Evolutionary conservation across 2,797 vertebrate genomes (phyloP), one percentile per base, ranked within the genome.

Genomic region (Agapornis canus): DNA sequence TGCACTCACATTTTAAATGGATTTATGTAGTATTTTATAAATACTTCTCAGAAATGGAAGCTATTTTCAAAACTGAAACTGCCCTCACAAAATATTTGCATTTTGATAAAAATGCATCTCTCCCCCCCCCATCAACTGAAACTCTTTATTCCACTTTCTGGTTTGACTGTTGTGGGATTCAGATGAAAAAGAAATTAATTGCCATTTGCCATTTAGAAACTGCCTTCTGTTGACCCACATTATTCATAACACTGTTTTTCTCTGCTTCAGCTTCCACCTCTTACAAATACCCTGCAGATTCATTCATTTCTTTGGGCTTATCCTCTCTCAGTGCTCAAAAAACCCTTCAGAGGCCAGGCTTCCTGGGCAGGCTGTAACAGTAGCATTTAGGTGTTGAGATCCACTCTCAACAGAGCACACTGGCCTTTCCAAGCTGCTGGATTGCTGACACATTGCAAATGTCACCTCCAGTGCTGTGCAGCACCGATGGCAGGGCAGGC

Each of bases 391-490:
- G 56, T 27, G 51, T 57, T 1, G 9, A 63, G 35, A 80, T 49
- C 48, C 26, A 13, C 39, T 15, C 57, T 75, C 26, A 18, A 9
- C 39, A 57, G 69, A 75, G 57, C 71, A 76, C 73, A 40, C 18
- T 48, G 54, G 73, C 89, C 84, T 90, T 91, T 86, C 54, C 52
- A 60, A 88, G 40, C 51, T 81, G 85, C 69, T 69, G 75, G 69
- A 54, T 26, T 56, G 66, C 61, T 70, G 89, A 70, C 73, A 72
- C 90, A 89, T 70, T 57, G 83, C 35, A 95, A 94, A 95, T 93
- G 92, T 70, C 96, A 92, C 13, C 76, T 76, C 65, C 45, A 31
- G 75, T 5, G 19, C 20, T 61, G 60, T 13, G 52, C 82, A 69
- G 82, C 71, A 59, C 43, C 6, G 75, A 70, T 51, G 63, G 82